A percentile compares a stretch with the other conserved stretches of the same genome.
These are phyloP conservation scores for Lepeophtheirus salmonis DNA, from an alignment of 1,140 invertebrate species.

Conservation along the genomic window DNA sequence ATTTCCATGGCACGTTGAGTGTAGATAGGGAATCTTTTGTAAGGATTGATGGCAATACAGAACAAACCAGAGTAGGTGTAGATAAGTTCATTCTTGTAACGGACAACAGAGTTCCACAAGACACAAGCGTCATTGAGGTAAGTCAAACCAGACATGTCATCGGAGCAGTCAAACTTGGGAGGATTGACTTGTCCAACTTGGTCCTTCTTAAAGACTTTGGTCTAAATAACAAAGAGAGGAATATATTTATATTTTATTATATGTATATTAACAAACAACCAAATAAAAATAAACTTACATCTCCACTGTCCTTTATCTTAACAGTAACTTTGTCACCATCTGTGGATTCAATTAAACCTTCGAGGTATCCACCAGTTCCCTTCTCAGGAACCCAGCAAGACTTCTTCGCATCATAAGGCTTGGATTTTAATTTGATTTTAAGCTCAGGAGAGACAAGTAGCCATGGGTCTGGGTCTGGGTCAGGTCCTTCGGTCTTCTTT, in stretches of 20 bases:
- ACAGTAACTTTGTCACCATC: constrained; percentile 16
- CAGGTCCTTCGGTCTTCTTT: constrained; percentile 23
- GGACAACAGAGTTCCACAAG: constrained; percentile 91
- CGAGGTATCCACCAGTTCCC: constrained; percentile 14
- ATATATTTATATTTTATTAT: neutral
- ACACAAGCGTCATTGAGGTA: constrained; percentile 99
- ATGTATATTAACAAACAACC: neutral
- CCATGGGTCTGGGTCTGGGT: constrained; percentile 17
- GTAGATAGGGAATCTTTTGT: constrained; percentile 43
- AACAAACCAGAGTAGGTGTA: constrained; percentile 46
- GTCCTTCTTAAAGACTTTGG: constrained; percentile 92
- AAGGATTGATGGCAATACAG: constrained; percentile 44
- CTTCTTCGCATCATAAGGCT: constrained; percentile 18
- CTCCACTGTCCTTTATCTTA: constrained; percentile 4
- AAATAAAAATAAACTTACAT: neutral
- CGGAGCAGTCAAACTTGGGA: constrained; percentile 97
- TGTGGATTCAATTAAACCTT: constrained; percentile 12
- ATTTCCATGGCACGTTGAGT: constrained; percentile 35
- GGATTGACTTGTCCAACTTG: constrained; percentile 93
- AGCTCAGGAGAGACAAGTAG: constrained; percentile 18
- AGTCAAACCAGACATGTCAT: constrained; percentile 99
- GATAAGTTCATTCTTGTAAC: constrained; percentile 87
- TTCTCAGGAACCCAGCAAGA: constrained; percentile 16
- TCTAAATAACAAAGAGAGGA: constrained; percentile 30
- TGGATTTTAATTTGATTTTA: constrained; percentile 7